Percentiles rank a stretch among this genome's conserved stretches.
phyloP scores from a whole-genome alignment of 2,113 vertebrate genomes.

The Peromyscus leucopus region DNA sequence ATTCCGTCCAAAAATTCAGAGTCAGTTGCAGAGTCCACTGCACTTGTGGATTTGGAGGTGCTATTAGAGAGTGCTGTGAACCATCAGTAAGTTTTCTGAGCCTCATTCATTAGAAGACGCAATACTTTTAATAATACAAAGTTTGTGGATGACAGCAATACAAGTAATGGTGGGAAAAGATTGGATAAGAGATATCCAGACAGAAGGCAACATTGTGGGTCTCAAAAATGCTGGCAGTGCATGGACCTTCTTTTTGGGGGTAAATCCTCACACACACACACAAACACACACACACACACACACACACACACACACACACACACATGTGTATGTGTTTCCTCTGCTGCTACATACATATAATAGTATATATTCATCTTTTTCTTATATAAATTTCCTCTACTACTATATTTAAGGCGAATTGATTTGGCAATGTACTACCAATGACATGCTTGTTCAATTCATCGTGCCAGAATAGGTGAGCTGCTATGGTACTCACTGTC shows the following conservation, averaged over 20 bases:
- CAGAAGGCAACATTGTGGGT: not conserved
- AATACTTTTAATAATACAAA: not conserved
- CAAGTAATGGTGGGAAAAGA: not conserved
- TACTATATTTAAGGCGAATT: not conserved
- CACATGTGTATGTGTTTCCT: not conserved
- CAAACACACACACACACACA: not conserved
- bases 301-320: not conserved
- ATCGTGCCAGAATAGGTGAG: not conserved
- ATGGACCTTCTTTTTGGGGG: no score
- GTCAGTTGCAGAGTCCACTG: not conserved
- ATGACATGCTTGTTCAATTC: not conserved
- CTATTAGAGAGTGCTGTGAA: not conserved
- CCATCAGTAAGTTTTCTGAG: not conserved
- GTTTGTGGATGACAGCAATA: not conserved
- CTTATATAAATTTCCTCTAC: not conserved
- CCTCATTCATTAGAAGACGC: not conserved
- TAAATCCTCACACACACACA: not conserved
- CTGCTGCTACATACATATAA: not conserved
- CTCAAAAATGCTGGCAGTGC: not conserved
- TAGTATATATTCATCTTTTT: no score
- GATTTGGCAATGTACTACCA: constrained; percentile 15
- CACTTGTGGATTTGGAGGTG: not conserved
- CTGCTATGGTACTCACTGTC: not conserved
- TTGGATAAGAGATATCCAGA: not conserved
- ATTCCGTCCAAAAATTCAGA: not conserved